phyloP scores from a whole-genome alignment of 2,888 invertebrate genomes.

The Napeogenes sylphis region DNA sequence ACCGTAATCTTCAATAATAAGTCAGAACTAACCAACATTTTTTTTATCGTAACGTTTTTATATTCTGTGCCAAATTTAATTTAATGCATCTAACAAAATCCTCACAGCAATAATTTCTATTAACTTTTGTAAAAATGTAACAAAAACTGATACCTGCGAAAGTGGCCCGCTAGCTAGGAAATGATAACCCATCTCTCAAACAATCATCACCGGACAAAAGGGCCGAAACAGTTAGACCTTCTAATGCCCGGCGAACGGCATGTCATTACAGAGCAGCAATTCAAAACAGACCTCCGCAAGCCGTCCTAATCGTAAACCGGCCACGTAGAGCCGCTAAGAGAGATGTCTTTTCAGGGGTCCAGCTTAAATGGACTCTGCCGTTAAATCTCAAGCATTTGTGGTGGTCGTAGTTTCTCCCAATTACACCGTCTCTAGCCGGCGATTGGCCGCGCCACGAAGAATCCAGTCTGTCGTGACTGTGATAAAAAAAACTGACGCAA shows the following conservation, averaged over 20 bases:
- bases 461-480: slow-evolving; percentile 75
- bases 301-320: slow-evolving; percentile 33
- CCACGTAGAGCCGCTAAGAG: slow-evolving; percentile 25
- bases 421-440: slow-evolving; percentile 71
- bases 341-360: slow-evolving; percentile 52
- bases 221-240: slow-evolving; percentile 62
- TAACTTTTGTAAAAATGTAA: slow-evolving; percentile 18
- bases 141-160: slow-evolving; percentile 49
- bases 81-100: background rate
- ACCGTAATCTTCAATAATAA: slow-evolving; percentile 32
- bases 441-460: slow-evolving; percentile 68
- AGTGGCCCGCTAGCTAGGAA: slow-evolving; percentile 34
- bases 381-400: slow-evolving; percentile 68
- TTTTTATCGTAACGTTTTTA: too few relatives aligned
- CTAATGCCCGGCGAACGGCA: slow-evolving; percentile 53
- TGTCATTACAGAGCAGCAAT: slow-evolving; percentile 61
- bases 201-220: slow-evolving; percentile 66
- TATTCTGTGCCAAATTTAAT: too few relatives aligned
- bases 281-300: slow-evolving; percentile 46
- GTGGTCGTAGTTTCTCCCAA: slow-evolving; percentile 74
- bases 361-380: slow-evolving; percentile 48
- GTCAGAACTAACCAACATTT: background rate
- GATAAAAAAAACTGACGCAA: slow-evolving; percentile 77
- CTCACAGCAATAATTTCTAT: background rate
- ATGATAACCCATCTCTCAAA: slow-evolving; percentile 57